These are phyloP conservation scores for Zygogramma bicolorata DNA, from an alignment of 2,888 invertebrate species.

Conservation along the genomic window DNA sequence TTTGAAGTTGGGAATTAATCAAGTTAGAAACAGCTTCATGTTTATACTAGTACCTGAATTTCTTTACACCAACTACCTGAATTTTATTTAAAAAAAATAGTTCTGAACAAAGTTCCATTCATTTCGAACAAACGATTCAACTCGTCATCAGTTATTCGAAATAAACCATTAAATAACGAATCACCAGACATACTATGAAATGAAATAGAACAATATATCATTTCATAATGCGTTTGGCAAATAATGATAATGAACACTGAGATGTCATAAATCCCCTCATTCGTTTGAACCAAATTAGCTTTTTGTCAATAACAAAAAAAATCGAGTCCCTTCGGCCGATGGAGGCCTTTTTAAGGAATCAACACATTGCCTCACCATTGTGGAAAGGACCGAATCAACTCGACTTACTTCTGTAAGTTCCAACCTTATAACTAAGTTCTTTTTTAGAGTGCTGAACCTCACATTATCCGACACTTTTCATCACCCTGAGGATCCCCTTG, in stretches of 20 bases:
- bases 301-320: constrained; percentile 45
- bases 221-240: not conserved
- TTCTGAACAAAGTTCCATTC: not conserved
- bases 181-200: constrained; percentile 1
- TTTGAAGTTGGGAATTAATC: not conserved
- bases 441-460: constrained; percentile 28
- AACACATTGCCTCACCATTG: constrained; percentile 19
- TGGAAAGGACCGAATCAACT: constrained; percentile 30
- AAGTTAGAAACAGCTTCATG: not conserved
- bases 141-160: not conserved
- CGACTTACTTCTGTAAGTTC: constrained; percentile 30
- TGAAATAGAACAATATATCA: not conserved
- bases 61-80: not conserved
- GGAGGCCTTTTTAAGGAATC: constrained; percentile 24
- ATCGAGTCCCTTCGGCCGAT: constrained; percentile 30
- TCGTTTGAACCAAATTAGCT: constrained; percentile 31
- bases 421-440: constrained; percentile 21
- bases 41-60: not conserved
- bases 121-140: not conserved
- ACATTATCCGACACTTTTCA: constrained; percentile 73
- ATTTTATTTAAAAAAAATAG: not conserved
- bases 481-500: constrained; percentile 69
- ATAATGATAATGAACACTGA: not conserved
- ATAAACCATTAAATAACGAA: not conserved
- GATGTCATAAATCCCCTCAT: constrained; percentile 2